Conservation (phyloP, 2,888 invertebrate species). For the Cantharis nigra region DNA sequence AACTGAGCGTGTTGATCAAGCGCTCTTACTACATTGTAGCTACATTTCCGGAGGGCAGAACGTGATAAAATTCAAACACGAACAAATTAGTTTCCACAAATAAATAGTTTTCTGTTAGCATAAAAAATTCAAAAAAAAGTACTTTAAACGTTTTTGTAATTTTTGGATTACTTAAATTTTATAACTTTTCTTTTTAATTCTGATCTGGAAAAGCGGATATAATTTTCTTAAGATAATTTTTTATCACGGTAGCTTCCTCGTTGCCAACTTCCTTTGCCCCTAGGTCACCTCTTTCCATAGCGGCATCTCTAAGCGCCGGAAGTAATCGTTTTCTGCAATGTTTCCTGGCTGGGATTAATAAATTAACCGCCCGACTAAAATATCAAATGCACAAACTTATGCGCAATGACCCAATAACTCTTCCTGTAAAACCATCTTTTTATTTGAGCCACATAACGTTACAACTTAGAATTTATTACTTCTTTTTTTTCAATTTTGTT, state of each 20-base stretch:
- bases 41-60: not conserved
- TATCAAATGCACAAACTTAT: slow-evolving; percentile 23
- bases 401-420: slow-evolving; percentile 9
- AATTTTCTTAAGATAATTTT: slow-evolving; percentile 30
- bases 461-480: not conserved
- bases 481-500: not conserved
- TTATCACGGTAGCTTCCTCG: slow-evolving; percentile 24
- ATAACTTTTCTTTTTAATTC: slow-evolving; percentile 7
- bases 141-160: not conserved
- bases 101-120: not conserved
- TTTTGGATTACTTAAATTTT: not conserved
- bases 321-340: slow-evolving; percentile 33
- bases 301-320: slow-evolving; percentile 32
- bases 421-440: slow-evolving; percentile 1
- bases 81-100: not conserved
- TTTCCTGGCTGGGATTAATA: slow-evolving; percentile 33
- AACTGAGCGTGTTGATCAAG: not conserved
- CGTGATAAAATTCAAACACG: slow-evolving; percentile 2
- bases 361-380: slow-evolving; percentile 30
- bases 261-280: slow-evolving; percentile 29
- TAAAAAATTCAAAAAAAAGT: not conserved
- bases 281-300: slow-evolving; percentile 28
- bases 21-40: not conserved
- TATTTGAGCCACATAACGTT: not conserved
- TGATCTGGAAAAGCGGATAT: slow-evolving; percentile 24